Evolutionary conservation across 2,888 invertebrate genomes (phyloP).

Genomic region (Dysmachus trigonus): DNA sequence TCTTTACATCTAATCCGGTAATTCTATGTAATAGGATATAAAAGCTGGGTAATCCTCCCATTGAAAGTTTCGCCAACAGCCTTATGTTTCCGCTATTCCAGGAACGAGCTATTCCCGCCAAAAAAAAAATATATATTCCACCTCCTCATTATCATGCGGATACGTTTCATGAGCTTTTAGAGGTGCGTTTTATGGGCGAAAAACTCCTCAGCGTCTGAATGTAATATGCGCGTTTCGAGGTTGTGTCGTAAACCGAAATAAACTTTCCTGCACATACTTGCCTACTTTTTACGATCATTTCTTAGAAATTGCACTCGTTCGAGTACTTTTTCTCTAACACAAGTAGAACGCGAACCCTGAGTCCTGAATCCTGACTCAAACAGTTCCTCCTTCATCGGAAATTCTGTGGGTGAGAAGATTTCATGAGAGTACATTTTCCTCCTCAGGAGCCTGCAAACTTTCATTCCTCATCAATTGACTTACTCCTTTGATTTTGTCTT

Average conservation of each 20-base stretch:
- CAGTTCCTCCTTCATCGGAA: slow-evolving; percentile 7
- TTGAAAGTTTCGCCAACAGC: neutral
- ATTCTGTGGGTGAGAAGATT: neutral
- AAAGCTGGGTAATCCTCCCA: neutral
- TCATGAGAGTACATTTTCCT: neutral
- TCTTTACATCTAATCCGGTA: slow-evolving; percentile 7
- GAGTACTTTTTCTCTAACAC: too few species aligned
- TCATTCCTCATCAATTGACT: slow-evolving; percentile 31
- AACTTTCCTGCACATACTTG: slow-evolving; percentile 28
- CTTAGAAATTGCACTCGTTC: slow-evolving; percentile 3
- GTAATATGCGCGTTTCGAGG: neutral
- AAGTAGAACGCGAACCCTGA: too few species aligned
- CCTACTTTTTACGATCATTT: slow-evolving; percentile 17
- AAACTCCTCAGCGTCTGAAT: neutral
- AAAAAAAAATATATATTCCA: too few species aligned
- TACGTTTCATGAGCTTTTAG: slow-evolving; percentile 11
- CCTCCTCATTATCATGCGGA: slow-evolving; percentile 21
- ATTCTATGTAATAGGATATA: neutral
- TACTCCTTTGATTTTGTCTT: neutral
- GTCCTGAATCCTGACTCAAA: too few species aligned
- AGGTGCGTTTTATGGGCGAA: slow-evolving; percentile 25
- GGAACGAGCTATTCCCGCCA: neutral
- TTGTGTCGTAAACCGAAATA: slow-evolving; percentile 13
- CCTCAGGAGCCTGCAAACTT: neutral
- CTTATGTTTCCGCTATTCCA: neutral